phyloP scores from a whole-genome alignment of 2,888 invertebrate genomes.

The Cryptosula pallasiana region DNA sequence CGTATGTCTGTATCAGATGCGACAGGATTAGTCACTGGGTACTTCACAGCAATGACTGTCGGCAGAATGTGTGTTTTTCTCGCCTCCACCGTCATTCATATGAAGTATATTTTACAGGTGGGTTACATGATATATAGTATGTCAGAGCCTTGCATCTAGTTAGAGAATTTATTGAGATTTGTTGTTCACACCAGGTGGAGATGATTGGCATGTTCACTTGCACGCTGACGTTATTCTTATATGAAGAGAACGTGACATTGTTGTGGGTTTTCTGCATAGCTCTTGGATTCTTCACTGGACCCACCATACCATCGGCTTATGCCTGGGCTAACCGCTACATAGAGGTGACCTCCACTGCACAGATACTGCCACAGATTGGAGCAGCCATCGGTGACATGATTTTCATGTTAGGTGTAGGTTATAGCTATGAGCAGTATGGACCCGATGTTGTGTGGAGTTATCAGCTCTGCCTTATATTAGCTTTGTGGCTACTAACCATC shows the following conservation, averaged over 20 bases:
- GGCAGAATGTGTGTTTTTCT: background rate
- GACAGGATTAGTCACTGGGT: background rate
- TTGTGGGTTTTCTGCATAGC: conserved; percentile 34
- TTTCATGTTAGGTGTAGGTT: background rate
- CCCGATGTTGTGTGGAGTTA: background rate
- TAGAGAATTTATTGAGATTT: too few species aligned
- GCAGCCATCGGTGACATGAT: background rate
- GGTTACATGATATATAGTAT: too few species aligned
- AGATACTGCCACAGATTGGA: conserved; percentile 28
- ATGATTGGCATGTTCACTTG: conserved; percentile 30
- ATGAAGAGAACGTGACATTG: conserved; percentile 28
- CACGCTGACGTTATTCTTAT: conserved; percentile 32
- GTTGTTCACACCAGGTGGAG: conserved; percentile 26
- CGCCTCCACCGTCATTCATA: background rate
- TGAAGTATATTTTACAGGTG: background rate
- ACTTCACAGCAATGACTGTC: background rate
- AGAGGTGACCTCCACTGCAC: conserved; percentile 34
- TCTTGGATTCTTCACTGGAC: conserved; percentile 33
- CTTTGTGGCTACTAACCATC: background rate
- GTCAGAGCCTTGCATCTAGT: too few species aligned
- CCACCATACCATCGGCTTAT: conserved; percentile 35
- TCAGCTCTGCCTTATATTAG: background rate
- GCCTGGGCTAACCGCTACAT: conserved; percentile 36
- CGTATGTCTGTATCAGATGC: background rate
- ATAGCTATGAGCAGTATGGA: background rate